Conservation (phyloP, 2,797 vertebrate species). For the Mastacembelus armatus region DNA sequence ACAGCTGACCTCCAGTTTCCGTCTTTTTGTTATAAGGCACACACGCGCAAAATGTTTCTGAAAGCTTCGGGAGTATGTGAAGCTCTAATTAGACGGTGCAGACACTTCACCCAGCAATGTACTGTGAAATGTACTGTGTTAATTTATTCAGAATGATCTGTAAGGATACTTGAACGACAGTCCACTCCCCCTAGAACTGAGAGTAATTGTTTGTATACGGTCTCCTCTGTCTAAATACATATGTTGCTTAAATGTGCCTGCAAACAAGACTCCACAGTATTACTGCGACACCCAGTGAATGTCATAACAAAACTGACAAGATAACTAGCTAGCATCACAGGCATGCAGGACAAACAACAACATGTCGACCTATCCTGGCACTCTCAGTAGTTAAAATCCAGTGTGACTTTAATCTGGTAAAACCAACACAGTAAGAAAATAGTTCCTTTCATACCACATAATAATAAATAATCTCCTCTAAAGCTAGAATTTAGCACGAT, state of each 20-base stretch:
- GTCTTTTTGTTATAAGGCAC: too few species aligned
- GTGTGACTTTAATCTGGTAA: constrained; percentile 10
- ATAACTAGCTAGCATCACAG: constrained; percentile 38
- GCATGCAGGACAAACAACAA: constrained; percentile 45
- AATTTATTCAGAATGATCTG: not conserved
- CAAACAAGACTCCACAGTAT: constrained; percentile 17
- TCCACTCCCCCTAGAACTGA: not conserved
- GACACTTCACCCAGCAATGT: not conserved
- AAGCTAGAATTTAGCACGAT: not conserved
- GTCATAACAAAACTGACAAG: constrained; percentile 45
- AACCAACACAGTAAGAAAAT: too few species aligned
- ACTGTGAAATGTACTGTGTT: not conserved
- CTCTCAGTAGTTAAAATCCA: constrained; percentile 37
- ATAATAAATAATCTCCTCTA: too few species aligned
- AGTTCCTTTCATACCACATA: constrained; percentile 1
- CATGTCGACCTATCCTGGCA: constrained; percentile 6
- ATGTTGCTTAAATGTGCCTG: not conserved
- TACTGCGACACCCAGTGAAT: constrained; percentile 22
- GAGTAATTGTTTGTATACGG: not conserved
- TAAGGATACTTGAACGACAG: not conserved
- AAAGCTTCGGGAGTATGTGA: constrained; percentile 7
- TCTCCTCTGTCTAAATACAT: not conserved
- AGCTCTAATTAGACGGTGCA: not conserved
- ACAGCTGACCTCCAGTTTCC: constrained; percentile 51
- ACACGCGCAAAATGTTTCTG: too few species aligned